phyloP scores from a whole-genome alignment of 2,113 vertebrate genomes.

The Anhinga anhinga region DNA sequence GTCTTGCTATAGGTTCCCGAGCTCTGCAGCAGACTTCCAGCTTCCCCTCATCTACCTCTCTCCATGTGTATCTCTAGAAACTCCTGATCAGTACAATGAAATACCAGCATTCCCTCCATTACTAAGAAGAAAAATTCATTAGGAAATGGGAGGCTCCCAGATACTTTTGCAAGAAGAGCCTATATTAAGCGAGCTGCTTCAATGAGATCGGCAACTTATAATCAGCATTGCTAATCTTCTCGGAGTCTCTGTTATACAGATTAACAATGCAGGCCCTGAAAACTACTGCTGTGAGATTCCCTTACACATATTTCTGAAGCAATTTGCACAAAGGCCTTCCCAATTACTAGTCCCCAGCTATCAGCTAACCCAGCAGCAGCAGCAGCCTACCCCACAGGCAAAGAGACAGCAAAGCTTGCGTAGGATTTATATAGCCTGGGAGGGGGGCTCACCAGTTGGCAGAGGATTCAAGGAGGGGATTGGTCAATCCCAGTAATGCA shows the following conservation, averaged over 20 bases:
- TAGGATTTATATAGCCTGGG: neutral
- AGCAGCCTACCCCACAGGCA: neutral
- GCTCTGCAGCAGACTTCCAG: neutral
- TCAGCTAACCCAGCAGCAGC: neutral
- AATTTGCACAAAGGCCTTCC: neutral
- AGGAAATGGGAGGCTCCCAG: neutral
- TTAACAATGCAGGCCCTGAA: neutral
- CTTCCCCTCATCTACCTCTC: neutral
- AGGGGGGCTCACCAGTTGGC: neutral
- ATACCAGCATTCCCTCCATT: neutral
- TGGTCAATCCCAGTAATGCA: neutral
- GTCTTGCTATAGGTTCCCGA: neutral
- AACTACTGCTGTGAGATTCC: neutral
- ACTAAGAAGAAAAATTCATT: neutral
- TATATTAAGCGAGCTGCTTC: neutral
- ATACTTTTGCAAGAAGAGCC: neutral
- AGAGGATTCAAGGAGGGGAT: neutral
- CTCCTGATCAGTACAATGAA: neutral
- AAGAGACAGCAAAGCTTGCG: accelerated
- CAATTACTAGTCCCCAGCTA: neutral
- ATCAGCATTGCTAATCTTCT: neutral
- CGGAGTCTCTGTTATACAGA: neutral
- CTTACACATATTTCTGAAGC: neutral
- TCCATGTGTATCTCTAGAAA: neutral
- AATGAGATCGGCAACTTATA: neutral